Evolutionary conservation across 2,797 vertebrate genomes (phyloP), one percentile per base, ranked within the genome.

Genomic region (Parotocinclus haroldoi): DNA sequence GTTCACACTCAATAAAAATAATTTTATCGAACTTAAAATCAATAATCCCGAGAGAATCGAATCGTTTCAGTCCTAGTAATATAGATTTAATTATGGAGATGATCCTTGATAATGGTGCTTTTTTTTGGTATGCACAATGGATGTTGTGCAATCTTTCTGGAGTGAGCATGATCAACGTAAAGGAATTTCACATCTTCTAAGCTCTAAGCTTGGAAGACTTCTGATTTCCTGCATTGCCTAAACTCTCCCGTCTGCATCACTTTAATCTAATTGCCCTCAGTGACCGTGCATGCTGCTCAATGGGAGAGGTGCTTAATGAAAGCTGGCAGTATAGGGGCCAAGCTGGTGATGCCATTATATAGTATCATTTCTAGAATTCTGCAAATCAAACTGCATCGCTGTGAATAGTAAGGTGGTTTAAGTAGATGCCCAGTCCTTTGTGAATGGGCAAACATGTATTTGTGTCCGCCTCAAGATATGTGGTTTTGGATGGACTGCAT

Each of bases 181-280:
- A 62, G 49, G 14, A 63, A 49, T 55, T 7, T 13, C 4, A 8
- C 27, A 50, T 65, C 13, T 60, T 40, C 38, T 45, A 17, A 38
- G n/a, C 51, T 38, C 14, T 14, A 11, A 19, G 7, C 17, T 18
- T n/a, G 11, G 9, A 45, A 17, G 10, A 14, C 49, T 49, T 48
- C 18, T 46, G 40, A 40, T 54, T 16, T 16, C 19, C 37, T 10
- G 13, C 36, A n/a, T 11, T 17, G 8, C 10, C 36, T 63, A 42
- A 37, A 19, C 27, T 63, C 38, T 42, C 10, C 10, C 16, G 2
- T 48, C 14, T 46, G 18, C 48, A 19, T 46, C 46, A 52, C 9
- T 58, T 68, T 67, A 68, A 68, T 72, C 60, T 45, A 56, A 52
- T 74, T 65, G 74, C 58, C 38, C 49, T 19, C 61, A 14, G 45